These are phyloP conservation scores for Heliconius eleuchia DNA, from an alignment of 1,140 invertebrate species.

Conservation along the genomic window DNA sequence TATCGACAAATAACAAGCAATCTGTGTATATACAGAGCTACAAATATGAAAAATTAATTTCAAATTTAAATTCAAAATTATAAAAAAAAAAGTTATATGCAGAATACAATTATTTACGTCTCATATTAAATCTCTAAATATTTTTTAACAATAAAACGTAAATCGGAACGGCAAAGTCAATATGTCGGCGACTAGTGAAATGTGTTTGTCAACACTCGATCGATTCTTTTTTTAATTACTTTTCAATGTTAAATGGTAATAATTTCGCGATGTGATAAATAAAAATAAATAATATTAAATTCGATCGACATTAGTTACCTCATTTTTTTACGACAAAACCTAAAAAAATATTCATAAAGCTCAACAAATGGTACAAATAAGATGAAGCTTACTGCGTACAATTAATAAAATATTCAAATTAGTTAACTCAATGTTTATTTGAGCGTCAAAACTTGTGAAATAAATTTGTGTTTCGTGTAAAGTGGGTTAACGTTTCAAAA, in stretches of 20 bases:
- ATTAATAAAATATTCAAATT: conserved; percentile 35
- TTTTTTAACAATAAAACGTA: neutral
- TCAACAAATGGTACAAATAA: conserved; percentile 40
- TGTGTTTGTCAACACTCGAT: conserved; percentile 76
- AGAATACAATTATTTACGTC: neutral
- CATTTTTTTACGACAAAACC: neutral
- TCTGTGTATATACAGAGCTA: neutral
- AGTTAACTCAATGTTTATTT: conserved; percentile 19
- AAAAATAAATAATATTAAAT: conserved; percentile 9
- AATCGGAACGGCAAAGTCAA: conserved; percentile 34
- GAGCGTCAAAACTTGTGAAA: conserved; percentile 9
- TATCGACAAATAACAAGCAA: neutral
- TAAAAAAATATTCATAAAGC: neutral
- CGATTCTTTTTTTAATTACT: conserved; percentile 49
- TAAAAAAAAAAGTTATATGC: neutral
- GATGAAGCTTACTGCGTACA: conserved; percentile 38
- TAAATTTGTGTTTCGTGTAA: conserved; percentile 18
- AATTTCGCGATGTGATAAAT: conserved; percentile 29
- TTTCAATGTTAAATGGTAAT: conserved; percentile 34
- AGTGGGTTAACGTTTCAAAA: conserved; percentile 28
- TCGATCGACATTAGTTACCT: conserved; percentile 10
- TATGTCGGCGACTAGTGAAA: conserved; percentile 51
- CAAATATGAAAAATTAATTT: neutral
- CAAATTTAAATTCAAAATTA: neutral
- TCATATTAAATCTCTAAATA: neutral